These are phyloP conservation scores for Tachysurus fulvidraco DNA, from an alignment of 2,113 vertebrate species.

Conservation along the genomic window DNA sequence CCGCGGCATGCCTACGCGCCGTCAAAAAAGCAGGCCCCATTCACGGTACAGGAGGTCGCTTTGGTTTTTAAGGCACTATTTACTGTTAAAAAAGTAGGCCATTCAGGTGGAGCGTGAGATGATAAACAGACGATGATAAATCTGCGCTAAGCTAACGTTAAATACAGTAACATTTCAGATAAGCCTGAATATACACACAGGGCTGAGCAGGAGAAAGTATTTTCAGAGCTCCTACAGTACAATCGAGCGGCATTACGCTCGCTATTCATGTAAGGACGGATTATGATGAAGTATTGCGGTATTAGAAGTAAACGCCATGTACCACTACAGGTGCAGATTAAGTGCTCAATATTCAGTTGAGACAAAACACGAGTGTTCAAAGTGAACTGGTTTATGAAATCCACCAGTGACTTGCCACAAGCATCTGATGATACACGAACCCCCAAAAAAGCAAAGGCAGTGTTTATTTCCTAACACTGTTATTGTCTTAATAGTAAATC, in stretches of 20 bases:
- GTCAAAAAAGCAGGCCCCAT: constrained; percentile 24
- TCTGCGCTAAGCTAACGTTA: background rate
- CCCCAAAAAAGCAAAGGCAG: background rate
- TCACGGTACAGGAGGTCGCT: constrained; percentile 31
- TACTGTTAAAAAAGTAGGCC: background rate
- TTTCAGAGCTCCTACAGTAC: background rate
- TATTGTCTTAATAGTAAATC: background rate
- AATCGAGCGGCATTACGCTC: background rate
- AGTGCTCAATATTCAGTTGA: background rate
- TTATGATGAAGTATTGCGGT: background rate
- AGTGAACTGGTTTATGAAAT: no score
- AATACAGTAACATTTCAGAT: background rate
- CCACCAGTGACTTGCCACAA: no score
- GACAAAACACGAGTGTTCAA: no score
- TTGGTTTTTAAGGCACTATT: constrained; percentile 2
- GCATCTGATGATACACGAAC: background rate
- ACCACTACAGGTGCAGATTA: background rate
- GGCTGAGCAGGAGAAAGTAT: background rate
- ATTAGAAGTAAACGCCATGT: background rate
- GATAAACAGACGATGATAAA: background rate
- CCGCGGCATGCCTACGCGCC: constrained; percentile 13
- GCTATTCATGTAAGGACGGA: background rate
- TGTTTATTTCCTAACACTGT: background rate
- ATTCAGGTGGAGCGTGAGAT: background rate
- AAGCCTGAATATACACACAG: background rate